A percentile compares a stretch with the other conserved stretches of the same genome.
Conservation (phyloP, 2,113 vertebrate species). For the Pica pica region DNA sequence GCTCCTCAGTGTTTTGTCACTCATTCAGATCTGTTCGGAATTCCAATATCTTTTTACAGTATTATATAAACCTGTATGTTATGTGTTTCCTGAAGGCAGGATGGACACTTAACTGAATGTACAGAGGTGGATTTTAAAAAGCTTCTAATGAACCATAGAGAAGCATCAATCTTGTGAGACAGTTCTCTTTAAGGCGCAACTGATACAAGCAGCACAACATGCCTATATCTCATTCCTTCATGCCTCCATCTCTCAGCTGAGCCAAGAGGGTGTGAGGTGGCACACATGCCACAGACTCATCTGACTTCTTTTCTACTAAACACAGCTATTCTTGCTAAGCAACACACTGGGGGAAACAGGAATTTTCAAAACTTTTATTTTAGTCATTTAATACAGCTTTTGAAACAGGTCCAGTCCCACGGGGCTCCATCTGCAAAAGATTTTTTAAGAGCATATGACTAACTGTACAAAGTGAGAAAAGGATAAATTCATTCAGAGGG, state of each 20-base stretch:
- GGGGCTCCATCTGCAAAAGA: slow-evolving; percentile 49
- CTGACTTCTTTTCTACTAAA: neutral
- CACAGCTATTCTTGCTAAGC: neutral
- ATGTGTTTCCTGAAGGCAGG: neutral
- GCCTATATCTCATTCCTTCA: neutral
- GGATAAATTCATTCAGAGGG: neutral
- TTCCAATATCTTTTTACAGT: neutral
- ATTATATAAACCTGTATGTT: neutral
- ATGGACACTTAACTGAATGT: neutral
- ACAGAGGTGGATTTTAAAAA: neutral
- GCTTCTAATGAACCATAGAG: neutral
- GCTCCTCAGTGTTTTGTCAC: neutral
- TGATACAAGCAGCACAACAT: neutral
- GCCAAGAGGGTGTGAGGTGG: neutral
- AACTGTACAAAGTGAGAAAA: neutral
- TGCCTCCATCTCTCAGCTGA: neutral
- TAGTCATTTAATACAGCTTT: neutral
- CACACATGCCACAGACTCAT: neutral
- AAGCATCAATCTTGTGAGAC: neutral
- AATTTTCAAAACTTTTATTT: slow-evolving; percentile 37
- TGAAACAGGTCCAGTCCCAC: slow-evolving; percentile 21
- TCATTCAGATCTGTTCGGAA: neutral
- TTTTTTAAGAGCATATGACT: slow-evolving; percentile 24
- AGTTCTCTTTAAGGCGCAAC: neutral
- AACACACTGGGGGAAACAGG: neutral